phyloP scores from a whole-genome alignment of 2,113 vertebrate genomes.

The Hoplias malabaricus region DNA sequence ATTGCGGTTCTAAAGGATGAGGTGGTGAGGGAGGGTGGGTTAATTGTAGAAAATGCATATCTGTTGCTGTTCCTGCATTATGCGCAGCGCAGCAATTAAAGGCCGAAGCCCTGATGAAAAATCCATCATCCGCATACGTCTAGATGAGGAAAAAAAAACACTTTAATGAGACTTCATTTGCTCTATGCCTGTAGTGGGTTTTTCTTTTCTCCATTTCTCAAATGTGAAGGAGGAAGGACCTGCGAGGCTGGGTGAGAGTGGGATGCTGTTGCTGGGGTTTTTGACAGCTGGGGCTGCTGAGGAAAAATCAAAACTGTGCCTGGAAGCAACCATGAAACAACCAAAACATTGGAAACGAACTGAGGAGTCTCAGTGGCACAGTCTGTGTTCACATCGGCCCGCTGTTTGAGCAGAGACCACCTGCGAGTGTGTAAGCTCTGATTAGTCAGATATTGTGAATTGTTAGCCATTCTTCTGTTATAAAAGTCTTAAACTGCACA shows the following conservation, averaged over 20 bases:
- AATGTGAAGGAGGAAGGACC: neutral
- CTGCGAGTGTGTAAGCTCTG: neutral
- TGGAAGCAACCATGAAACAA: neutral
- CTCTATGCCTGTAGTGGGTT: neutral
- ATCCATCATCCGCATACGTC: neutral
- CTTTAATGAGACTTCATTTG: slow-evolving; percentile 25
- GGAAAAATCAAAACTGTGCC: slow-evolving; percentile 34
- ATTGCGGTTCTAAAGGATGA: neutral
- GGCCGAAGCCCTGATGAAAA: neutral
- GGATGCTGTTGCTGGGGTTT: neutral
- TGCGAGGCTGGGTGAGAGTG: slow-evolving; percentile 9
- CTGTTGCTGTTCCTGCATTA: neutral
- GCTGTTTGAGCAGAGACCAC: neutral
- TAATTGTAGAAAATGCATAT: neutral
- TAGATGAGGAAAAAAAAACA: slow-evolving; percentile 31
- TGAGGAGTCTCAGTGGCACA: neutral
- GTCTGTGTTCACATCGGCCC: slow-evolving; percentile 4
- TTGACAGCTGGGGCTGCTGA: slow-evolving; percentile 32
- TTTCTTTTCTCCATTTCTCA: neutral
- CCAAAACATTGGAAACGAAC: neutral
- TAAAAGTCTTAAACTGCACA: too few species aligned
- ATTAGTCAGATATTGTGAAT: neutral
- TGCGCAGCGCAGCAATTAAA: neutral
- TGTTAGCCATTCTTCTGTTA: too few species aligned
- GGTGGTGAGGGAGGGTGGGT: too few species aligned